These are phyloP conservation scores for Euthynnus affinis DNA, from an alignment of 2,797 vertebrate species.

Conservation along the genomic window DNA sequence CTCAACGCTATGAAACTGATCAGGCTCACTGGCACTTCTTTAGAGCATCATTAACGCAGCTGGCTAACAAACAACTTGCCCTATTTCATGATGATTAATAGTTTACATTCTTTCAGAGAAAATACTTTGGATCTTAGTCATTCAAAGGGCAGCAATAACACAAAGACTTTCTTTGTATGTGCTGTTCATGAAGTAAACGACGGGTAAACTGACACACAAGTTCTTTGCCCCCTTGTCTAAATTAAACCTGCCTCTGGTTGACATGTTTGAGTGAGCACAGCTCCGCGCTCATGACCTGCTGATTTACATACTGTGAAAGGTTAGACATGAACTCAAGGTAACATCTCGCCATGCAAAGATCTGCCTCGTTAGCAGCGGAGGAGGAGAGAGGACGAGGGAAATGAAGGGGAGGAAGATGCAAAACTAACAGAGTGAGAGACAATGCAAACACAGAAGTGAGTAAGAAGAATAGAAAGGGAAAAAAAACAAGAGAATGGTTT, in stretches of 20 bases:
- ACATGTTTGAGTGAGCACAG: constrained; percentile 4
- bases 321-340: constrained; percentile 38
- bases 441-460: neutral
- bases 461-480: neutral
- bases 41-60: neutral
- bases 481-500: neutral
- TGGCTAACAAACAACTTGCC: neutral
- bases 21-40: constrained; percentile 1
- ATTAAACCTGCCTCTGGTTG: constrained; percentile 12
- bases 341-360: constrained; percentile 30
- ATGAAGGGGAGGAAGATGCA: neutral
- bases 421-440: neutral
- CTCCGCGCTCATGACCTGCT: neutral
- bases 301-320: constrained; percentile 51
- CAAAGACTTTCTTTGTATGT: neutral
- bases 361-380: constrained; percentile 9
- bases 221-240: constrained; percentile 12
- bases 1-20: neutral
- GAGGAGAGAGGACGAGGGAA: neutral
- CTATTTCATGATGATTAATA: constrained; percentile 15
- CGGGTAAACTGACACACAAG: neutral
- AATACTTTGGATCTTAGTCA: constrained; percentile 1
- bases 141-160: constrained; percentile 12
- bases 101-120: constrained; percentile 16
- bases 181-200: neutral